Conservation (phyloP, 2,888 invertebrate species). For the Melolontha melolontha region DNA sequence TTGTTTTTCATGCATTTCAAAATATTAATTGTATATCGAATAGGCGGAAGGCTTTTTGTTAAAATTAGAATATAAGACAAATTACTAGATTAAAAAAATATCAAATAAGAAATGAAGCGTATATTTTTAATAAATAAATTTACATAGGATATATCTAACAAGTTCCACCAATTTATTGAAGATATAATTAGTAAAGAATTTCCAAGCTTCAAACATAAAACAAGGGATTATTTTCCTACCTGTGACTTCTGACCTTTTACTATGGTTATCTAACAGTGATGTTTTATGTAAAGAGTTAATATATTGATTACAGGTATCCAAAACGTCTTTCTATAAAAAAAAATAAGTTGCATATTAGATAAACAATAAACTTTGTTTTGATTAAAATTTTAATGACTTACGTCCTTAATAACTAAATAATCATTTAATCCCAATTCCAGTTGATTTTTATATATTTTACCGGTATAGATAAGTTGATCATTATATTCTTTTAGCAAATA, state of each 20-base stretch:
- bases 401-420: slow-evolving; percentile 60
- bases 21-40: too few relatives aligned
- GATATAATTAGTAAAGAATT: slow-evolving; percentile 58
- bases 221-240: slow-evolving; percentile 62
- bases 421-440: slow-evolving; percentile 58
- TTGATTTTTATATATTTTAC: slow-evolving; percentile 60
- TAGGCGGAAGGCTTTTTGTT: slow-evolving; percentile 3
- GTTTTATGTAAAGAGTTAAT: slow-evolving; percentile 76
- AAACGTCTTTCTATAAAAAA: slow-evolving; percentile 80
- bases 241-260: slow-evolving; percentile 61
- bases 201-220: slow-evolving; percentile 59
- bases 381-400: slow-evolving; percentile 56
- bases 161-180: slow-evolving; percentile 57
- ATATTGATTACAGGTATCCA: slow-evolving; percentile 88
- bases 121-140: slow-evolving; percentile 45
- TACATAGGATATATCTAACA: slow-evolving; percentile 57
- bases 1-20: slow-evolving; percentile 10
- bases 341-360: neutral
- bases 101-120: slow-evolving; percentile 29
- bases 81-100: slow-evolving; percentile 15
- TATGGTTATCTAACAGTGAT: slow-evolving; percentile 59
- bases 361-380: slow-evolving; percentile 35
- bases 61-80: slow-evolving; percentile 9
- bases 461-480: slow-evolving; percentile 59
- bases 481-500: slow-evolving; percentile 61